Evolutionary conservation across 1,140 invertebrate species (phyloP), one percentile per base, ranked within the genome.

Genomic region (Armadillidium nasatum): DNA sequence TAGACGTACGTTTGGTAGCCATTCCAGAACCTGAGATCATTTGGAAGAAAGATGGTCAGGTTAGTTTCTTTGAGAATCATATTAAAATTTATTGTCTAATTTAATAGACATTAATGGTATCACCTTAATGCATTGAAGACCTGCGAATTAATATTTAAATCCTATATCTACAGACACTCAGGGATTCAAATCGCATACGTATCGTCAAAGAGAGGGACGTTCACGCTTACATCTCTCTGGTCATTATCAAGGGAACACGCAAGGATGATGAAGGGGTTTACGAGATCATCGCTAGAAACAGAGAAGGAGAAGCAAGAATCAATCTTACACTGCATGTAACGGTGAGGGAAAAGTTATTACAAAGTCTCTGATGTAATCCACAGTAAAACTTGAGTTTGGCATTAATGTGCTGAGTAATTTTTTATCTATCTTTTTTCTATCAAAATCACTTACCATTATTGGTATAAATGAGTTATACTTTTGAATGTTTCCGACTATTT

Each of bases 21-120:
- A 91, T 95, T 79, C 94, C 94, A 4, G 93, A 96, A 85, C 93
- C 94, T 13, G 93, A 95, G 79, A 91, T 96, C 71, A 89, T 87
- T 19, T 96, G 94, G 94, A 90, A 76, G 72, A 80, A 80, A 33
- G 77, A 80, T 77, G 79, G 79, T 66, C 77, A 76, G 79, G 79
- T 80, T 33, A 74, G 66, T 19, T 33, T 33, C 6, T 3, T 33
- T 3, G 33, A 33, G 33, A 33, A 33, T 33, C 33, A 33, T 1
- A 33, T 33, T 33, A 33, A 33, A 33, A 33, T 33, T 33, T 33
- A 33, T 6, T 33, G 33, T 33, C 2, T 33, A 33, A 33, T 3
- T 3, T 33, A 33, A 33, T 33, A 33, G 33, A 33, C 2, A 33
- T 33, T 3, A 33, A 33, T 33, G 33, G 33, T 33, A 33, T 33